Base-by-base conservation (phyloP, 2,888 invertebrate genomes). In the Gryllus longicercus region DNA sequence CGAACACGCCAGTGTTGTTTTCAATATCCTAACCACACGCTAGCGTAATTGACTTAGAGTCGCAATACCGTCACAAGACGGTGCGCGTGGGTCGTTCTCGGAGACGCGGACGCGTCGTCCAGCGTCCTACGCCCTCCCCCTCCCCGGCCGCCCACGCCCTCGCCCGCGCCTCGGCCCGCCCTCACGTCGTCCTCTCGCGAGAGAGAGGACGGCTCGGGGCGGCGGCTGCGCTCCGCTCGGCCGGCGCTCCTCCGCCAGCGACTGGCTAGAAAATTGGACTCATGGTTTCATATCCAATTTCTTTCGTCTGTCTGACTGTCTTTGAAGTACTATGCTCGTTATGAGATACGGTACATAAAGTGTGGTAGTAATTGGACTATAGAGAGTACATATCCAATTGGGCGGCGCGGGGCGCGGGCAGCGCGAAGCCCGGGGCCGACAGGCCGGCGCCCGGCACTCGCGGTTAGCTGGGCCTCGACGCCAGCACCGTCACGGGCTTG, bases 401-500 rank as follows among this genome's bases (percentile, higher is more conserved):
- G 16, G 63, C 16, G 63, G 63, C 38, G 38, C 38, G 38, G 38
- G 38, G 38, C 38, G 38, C 38, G 38, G 38, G 38, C 38, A 38
- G 8, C 38, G 38, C 38, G 38, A 8, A 38, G 38, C 74, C 18
- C 74, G 21, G 18, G 74, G 74, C 21, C 21, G 21, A n/a, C 74
- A 74, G n/a, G 21, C n/a, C 74, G 18, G 74, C 21, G 74, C 21
- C n/a, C 21, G 18, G 74, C 78, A 18, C 38, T 50, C 38, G 78
- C 51, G 51, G 25, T 51, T 80, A 81, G 80, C 82, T 82, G 78
- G 81, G 82, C 11, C 82, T 63, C 12, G 82, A 82, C 78, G 82
- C 82, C 76, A 82, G 79, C 18, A 82, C 82, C n/a, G 81, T 80
- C 79, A 89, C 88, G 14, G 89, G 88, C 51, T 86, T 86, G 50